Evolutionary conservation across 2,797 vertebrate species (phyloP).

Genomic region (Semaprochilodus insignis): DNA sequence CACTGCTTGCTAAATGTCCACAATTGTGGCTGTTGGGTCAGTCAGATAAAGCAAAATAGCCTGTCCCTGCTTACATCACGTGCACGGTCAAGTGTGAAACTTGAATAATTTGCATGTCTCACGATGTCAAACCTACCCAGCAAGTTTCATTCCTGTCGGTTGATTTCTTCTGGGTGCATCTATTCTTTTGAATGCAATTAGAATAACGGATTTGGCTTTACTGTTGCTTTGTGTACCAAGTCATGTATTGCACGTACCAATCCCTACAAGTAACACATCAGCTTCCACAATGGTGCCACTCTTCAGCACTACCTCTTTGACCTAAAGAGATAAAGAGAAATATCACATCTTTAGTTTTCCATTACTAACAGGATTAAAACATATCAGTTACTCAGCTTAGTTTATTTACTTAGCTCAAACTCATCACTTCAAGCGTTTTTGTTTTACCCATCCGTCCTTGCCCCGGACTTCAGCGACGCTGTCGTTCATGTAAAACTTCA

Average conservation of each 20-base stretch:
- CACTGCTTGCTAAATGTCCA: too few relatives aligned
- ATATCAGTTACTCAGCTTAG: neutral
- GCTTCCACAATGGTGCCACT: constrained; percentile 75
- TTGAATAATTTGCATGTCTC: too few relatives aligned
- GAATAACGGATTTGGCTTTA: neutral
- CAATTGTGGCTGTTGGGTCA: too few relatives aligned
- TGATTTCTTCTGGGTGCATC: too few relatives aligned
- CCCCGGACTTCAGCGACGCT: constrained; percentile 77
- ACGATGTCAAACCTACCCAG: too few relatives aligned
- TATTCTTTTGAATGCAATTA: too few relatives aligned
- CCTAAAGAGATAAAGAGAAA: constrained; percentile 63
- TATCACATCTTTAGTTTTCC: neutral
- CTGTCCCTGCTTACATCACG: too few relatives aligned
- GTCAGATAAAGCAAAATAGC: too few relatives aligned
- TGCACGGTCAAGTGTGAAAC: too few relatives aligned
- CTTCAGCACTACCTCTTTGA: constrained; percentile 78
- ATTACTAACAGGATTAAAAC: neutral
- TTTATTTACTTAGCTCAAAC: neutral
- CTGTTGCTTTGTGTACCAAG: neutral
- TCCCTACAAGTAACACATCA: constrained; percentile 83
- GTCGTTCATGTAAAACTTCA: constrained; percentile 84
- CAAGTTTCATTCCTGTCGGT: too few relatives aligned
- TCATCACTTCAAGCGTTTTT: neutral
- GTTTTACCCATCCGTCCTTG: constrained; percentile 77
- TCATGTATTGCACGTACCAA: constrained; percentile 73